Evolutionary conservation across 2,797 vertebrate genomes (phyloP).

Genomic region (Oreochromis mossambicus): DNA sequence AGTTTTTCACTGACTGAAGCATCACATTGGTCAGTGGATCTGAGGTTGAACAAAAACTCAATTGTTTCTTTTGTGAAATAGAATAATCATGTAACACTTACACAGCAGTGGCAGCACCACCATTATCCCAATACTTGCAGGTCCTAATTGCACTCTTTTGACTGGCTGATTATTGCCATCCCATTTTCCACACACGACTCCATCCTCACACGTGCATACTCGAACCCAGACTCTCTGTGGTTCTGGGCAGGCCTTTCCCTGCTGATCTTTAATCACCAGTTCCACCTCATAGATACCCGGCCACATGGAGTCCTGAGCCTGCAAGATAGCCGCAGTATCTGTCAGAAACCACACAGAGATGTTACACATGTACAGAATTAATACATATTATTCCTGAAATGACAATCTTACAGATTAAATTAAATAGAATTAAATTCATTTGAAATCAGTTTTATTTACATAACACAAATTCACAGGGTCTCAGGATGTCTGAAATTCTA

Average conservation of each 20-base stretch:
- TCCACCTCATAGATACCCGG: constrained; percentile 56
- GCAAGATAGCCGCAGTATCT: constrained; percentile 69
- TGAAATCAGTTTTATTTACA: neutral
- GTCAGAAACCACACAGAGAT: neutral
- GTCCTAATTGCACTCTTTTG: constrained; percentile 33
- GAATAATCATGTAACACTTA: constrained; percentile 50
- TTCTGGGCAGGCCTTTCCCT: constrained; percentile 58
- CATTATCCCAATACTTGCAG: constrained; percentile 53
- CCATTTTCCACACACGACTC: constrained; percentile 6
- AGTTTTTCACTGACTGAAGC: neutral
- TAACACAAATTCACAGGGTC: neutral
- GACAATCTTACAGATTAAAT: neutral
- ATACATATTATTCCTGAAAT: neutral
- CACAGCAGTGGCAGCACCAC: constrained; percentile 61
- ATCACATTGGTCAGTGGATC: neutral
- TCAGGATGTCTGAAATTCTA: neutral
- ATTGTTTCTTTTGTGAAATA: neutral
- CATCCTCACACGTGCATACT: constrained; percentile 68
- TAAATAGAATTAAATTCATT: neutral
- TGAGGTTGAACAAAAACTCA: neutral
- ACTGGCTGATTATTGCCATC: rapidly evolving
- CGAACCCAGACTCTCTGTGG: constrained; percentile 66
- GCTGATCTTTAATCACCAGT: constrained; percentile 62
- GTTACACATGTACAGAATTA: neutral
- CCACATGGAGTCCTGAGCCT: constrained; percentile 34